Evolutionary conservation across 30 jellyfish, hydroid and myxozoan genomes (phyloP).

Genomic region (Clytia hemisphaerica): DNA sequence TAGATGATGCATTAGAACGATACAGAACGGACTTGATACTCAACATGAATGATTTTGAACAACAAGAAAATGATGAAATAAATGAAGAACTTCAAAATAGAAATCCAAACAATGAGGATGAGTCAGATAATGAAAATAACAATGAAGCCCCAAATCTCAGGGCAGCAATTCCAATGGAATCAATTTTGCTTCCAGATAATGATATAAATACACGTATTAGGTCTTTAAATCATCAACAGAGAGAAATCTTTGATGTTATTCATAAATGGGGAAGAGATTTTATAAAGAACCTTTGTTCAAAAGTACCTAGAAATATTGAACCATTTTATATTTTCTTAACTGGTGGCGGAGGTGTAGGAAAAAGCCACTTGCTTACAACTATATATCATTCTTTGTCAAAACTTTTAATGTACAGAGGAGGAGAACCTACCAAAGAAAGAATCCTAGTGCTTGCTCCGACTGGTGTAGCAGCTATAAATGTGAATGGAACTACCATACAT

Average conservation of each 20-base stretch:
- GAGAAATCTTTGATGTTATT: too few species aligned
- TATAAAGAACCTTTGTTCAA: not conserved
- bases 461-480: slow-evolving; percentile 1
- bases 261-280: too few species aligned
- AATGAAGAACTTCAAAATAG: not conserved
- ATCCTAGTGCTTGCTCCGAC: slow-evolving; percentile 8
- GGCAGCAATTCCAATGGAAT: not conserved
- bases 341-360: slow-evolving; percentile 7
- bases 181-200: too few species aligned
- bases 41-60: too few species aligned
- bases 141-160: too few species aligned
- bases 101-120: too few species aligned
- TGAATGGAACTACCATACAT: not conserved
- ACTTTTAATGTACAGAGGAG: not conserved
- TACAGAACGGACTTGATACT: too few species aligned
- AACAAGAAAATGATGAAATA: too few species aligned
- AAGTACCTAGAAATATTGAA: too few species aligned
- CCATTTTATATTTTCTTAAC: not conserved
- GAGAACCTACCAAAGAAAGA: not conserved
- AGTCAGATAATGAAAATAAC: not conserved
- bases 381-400: slow-evolving; percentile 2
- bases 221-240: too few species aligned
- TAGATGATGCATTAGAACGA: slow-evolving; percentile 7
- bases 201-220: too few species aligned
- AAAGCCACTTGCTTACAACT: not conserved